Conservation (phyloP, 1,140 invertebrate species). For the Panagrolaimus sp. region DNA sequence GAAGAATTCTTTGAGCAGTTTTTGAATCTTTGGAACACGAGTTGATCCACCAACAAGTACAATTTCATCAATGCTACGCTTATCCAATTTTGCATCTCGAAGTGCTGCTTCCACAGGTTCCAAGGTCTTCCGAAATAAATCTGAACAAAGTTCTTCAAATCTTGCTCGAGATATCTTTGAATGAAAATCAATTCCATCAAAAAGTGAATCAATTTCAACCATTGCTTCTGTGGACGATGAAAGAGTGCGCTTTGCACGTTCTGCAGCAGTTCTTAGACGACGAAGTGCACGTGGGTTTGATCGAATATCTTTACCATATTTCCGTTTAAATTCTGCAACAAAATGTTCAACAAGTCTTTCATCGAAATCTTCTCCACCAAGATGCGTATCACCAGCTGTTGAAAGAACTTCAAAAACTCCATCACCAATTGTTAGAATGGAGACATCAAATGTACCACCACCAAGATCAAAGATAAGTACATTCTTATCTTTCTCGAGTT, state of each 20-base stretch:
- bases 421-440: background rate
- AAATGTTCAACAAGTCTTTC: conserved; percentile 92
- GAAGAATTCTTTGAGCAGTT: conserved; percentile 11
- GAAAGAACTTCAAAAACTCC: conserved; percentile 3
- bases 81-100: conserved; percentile 87
- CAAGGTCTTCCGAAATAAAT: conserved; percentile 79
- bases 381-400: conserved; percentile 1
- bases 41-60: conserved; percentile 6
- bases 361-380: conserved; percentile 76
- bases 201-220: conserved; percentile 89
- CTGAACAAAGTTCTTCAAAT: conserved; percentile 87
- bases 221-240: conserved; percentile 86
- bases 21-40: conserved; percentile 7
- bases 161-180: conserved; percentile 85
- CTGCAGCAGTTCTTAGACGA: conserved; percentile 83
- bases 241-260: conserved; percentile 87
- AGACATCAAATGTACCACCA: conserved; percentile 70
- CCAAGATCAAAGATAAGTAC: conserved; percentile 80
- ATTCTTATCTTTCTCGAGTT: conserved; percentile 60
- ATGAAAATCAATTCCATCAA: conserved; percentile 93
- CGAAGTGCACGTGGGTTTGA: conserved; percentile 84
- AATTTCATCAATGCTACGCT: conserved; percentile 70
- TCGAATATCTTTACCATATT: conserved; percentile 80
- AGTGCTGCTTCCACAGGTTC: conserved; percentile 90
- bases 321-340: conserved; percentile 90